These are phyloP conservation scores for Pinctada fucata DNA, from an alignment of 2,888 invertebrate genomes.

Conservation along the genomic window DNA sequence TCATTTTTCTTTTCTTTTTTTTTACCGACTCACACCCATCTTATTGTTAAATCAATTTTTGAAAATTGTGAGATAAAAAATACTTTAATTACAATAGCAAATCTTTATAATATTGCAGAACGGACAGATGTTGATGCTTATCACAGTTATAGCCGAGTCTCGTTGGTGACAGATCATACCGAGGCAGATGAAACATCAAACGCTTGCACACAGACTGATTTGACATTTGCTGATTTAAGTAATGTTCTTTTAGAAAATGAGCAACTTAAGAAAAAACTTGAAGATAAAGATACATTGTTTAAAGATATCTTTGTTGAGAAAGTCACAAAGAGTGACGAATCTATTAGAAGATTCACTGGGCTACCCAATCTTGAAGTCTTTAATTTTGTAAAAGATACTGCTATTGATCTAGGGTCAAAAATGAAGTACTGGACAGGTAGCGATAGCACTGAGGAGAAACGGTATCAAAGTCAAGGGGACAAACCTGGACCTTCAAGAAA, in stretches of 20 bases:
- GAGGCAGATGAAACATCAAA: no score
- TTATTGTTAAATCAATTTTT: no score
- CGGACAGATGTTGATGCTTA: not conserved
- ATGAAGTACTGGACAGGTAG: constrained; percentile 23
- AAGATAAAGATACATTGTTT: constrained; percentile 12
- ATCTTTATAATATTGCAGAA: not conserved
- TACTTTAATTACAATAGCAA: not conserved
- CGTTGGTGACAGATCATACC: not conserved
- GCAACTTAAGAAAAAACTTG: no score
- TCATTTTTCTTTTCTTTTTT: no score
- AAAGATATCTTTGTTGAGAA: constrained; percentile 21
- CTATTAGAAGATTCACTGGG: constrained; percentile 16
- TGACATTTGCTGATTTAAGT: no score
- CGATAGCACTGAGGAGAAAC: constrained; percentile 11
- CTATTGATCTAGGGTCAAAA: not conserved
- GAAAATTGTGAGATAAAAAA: no score
- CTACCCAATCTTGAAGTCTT: constrained; percentile 17
- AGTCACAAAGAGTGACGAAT: constrained; percentile 17
- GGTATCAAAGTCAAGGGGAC: constrained; percentile 3
- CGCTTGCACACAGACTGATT: no score
- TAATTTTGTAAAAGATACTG: constrained; percentile 6
- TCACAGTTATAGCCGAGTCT: not conserved
- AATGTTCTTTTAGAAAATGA: no score
- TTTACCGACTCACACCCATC: no score
- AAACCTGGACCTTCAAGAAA: constrained; percentile 35